Evolutionary conservation across 1,140 invertebrate genomes (phyloP), one percentile per base, ranked within the genome.

Genomic region (Sweltsa coloradensis): DNA sequence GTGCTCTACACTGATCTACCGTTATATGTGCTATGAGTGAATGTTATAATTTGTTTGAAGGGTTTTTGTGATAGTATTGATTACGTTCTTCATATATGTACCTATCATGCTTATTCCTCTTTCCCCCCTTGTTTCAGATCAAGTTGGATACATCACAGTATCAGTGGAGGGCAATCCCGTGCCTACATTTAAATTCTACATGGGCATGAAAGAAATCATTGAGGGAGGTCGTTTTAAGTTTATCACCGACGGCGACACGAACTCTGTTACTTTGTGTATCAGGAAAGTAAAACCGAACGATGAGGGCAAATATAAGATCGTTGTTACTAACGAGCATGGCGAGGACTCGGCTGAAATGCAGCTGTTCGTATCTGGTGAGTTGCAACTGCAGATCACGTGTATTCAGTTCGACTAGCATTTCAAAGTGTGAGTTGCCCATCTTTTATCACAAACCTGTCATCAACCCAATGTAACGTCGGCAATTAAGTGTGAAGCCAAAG

Each of bases 151-250:
- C 64, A 79, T 93, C 57, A 86, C 84, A 36, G 79, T 93, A 11
- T 75, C 79, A 64, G 84, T 94, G 40, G 87, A 93, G 67, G 93
- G 93, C 60, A 85, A 89, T 57, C 95, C 95, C 21, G 76, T 83
- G 34, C 92, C 94, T 1, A 92, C 87, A 6, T 96, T 96, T 71
- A 88, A 87, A 63, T 98, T 96, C 73, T 97, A 89, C 70, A 97
- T 97, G 66, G 84, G 84, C 49, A 80, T 84, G 46, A 85, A 80
- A 5, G 88, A 95, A 65, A 87, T 97, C 53, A 81, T 89, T 54
- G 89, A 94, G 63, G 89, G 89, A 49, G 91, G 90, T 54, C 76
- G 92, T 47, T 94, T 91, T 68, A 91, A 90, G 61, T 89, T 90
- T 60, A 69, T 89, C 37, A 92, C 90, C 9, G 89, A 96, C 64